Evolutionary conservation across 2,113 vertebrate genomes (phyloP).

Genomic region (Spizaetus ornatus): DNA sequence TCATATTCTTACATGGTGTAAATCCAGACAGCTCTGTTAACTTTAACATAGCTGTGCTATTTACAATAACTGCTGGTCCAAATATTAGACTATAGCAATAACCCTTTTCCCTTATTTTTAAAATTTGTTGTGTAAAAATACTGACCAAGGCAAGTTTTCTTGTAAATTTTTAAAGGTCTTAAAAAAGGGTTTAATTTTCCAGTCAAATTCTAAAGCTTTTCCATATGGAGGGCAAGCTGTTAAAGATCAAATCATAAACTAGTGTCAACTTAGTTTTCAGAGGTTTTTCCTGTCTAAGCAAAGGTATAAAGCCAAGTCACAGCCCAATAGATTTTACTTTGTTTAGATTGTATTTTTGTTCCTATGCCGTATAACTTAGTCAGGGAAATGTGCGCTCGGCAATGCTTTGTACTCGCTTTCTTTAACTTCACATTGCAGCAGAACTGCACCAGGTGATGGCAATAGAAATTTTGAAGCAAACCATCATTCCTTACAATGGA

Average conservation of each 20-base stretch:
- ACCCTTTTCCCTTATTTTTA: neutral
- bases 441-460: neutral
- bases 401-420: neutral
- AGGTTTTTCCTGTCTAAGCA: neutral
- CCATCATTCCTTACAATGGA: neutral
- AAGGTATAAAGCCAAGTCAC: neutral
- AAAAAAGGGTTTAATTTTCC: neutral
- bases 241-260: conserved; percentile 7
- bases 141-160: neutral
- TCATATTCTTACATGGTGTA: neutral
- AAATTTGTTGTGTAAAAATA: neutral
- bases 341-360: neutral
- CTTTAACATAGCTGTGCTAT: neutral
- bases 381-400: neutral
- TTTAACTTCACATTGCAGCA: neutral
- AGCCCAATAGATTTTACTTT: neutral
- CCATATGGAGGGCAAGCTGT: neutral
- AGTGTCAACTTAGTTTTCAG: neutral
- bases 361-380: neutral
- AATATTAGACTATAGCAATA: neutral
- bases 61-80: neutral
- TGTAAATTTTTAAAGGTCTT: neutral
- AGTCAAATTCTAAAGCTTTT: conserved; percentile 10
- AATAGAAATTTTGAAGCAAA: neutral
- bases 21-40: neutral